Evolutionary conservation across 2,797 vertebrate genomes (phyloP).

Genomic region (Merluccius polli): DNA sequence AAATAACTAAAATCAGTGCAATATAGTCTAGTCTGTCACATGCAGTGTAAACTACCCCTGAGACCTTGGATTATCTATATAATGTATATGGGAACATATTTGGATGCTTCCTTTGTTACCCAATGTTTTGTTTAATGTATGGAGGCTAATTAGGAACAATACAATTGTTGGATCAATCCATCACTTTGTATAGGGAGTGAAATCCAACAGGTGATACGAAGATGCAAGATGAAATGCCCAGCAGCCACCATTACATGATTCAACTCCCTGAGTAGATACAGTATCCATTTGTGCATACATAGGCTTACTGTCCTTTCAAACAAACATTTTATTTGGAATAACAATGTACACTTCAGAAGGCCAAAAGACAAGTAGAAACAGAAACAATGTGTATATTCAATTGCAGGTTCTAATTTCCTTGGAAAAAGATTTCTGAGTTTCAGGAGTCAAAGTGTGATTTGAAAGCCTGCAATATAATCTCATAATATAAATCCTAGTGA

Average conservation of each 20-base stretch:
- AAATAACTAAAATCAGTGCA: neutral
- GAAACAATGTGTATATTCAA: neutral
- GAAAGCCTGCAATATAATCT: neutral
- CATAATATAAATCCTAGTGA: neutral
- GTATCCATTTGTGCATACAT: neutral
- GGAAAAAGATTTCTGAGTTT: neutral
- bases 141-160: neutral
- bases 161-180: neutral
- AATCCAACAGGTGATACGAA: neutral
- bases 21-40: neutral
- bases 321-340: neutral
- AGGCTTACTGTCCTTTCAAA: neutral
- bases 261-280: neutral
- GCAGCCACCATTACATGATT: neutral
- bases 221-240: neutral
- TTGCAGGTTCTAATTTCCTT: neutral
- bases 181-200: neutral
- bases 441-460: neutral
- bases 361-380: neutral
- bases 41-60: neutral
- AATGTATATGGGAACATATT: neutral
- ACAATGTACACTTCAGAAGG: neutral
- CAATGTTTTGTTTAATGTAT: neutral
- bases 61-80: neutral
- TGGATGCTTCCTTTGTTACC: neutral